phyloP scores from a whole-genome alignment of 2,888 invertebrate species.

The Elysia crispata region DNA sequence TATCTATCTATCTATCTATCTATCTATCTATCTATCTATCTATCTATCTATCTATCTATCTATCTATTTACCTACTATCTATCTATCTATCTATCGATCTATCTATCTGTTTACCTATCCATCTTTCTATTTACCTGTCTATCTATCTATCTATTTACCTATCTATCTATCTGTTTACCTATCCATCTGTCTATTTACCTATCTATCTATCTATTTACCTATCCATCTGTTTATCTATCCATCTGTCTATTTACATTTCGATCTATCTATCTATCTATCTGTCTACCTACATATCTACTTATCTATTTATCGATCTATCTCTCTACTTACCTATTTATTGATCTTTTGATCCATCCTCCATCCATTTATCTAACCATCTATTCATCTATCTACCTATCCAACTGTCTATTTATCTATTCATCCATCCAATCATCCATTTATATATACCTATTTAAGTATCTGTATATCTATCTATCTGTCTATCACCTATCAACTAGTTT shows the following conservation, averaged over 20 bases:
- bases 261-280: too few relatives aligned
- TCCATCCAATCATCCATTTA: background rate
- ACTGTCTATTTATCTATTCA: conserved; percentile 3
- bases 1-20: too few relatives aligned
- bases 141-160: conserved; percentile 5
- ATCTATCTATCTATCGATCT: conserved; percentile 3
- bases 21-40: background rate
- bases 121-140: conserved; percentile 12
- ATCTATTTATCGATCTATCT: too few relatives aligned
- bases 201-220: background rate
- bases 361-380: background rate
- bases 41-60: conserved; percentile 10
- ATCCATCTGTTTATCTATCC: background rate
- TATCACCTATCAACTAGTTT: conserved; percentile 1
- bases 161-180: conserved; percentile 13
- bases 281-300: too few relatives aligned
- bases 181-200: background rate
- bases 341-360: too few relatives aligned
- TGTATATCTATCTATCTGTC: conserved; percentile 13
- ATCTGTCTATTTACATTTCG: too few relatives aligned
- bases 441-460: conserved; percentile 1
- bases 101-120: background rate
- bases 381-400: background rate
- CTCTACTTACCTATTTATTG: background rate
- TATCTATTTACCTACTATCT: background rate